Evolutionary conservation across 35 echinoderm and acorn worm genomes (phyloP), one percentile per base, ranked within the genome.

Genomic region (Ophioderma brevispina): DNA sequence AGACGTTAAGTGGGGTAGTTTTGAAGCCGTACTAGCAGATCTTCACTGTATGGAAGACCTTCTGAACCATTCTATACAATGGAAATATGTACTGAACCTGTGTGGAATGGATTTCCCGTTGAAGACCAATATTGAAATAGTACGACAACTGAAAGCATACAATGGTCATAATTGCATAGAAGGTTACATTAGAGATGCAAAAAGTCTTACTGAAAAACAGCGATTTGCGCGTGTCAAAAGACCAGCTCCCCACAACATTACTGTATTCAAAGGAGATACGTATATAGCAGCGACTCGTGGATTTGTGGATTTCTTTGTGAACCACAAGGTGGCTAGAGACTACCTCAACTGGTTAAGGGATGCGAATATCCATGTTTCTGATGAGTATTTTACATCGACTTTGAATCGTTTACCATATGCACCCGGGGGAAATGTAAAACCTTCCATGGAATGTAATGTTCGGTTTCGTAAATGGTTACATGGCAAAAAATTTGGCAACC

Each of bases 341-440:
- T 70, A 25, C n/a, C n/a, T 70, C 2, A 25, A 2, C 5, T 70
- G 59, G 59, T 30, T 70, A 18, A 70, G 3, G 5, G 59, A 70
- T 70, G n/a, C 59, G 23, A n/a, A n/a, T n/a, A n/a, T n/a, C n/a
- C 23, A 25, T 18, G 28, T 70, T 25, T 25, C 59, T 3, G 59
- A 70, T 70, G 59, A 70, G n/a, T 70, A 3, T 25, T 70, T 70
- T 90, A 92, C 41, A 80, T 92, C 81, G 92, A 92, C 37, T 96
- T 90, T 38, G 89, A 92, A 8, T 46, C 41, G 41, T 46, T 4
- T 46, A 46, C 4, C 41, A 46, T 46, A 17, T 46, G 41, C 41
- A 46, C 17, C 41, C 17, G 41, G 41, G 41, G 41, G 41, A 17
- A 17, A 17, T 4, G 41, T 25, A 25, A 8, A 46, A 46, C 41